A percentile compares a stretch with the other conserved stretches of the same genome.
These are phyloP conservation scores for Myrmophylax atrothorax DNA, from an alignment of 2,113 vertebrate genomes.

Conservation along the genomic window DNA sequence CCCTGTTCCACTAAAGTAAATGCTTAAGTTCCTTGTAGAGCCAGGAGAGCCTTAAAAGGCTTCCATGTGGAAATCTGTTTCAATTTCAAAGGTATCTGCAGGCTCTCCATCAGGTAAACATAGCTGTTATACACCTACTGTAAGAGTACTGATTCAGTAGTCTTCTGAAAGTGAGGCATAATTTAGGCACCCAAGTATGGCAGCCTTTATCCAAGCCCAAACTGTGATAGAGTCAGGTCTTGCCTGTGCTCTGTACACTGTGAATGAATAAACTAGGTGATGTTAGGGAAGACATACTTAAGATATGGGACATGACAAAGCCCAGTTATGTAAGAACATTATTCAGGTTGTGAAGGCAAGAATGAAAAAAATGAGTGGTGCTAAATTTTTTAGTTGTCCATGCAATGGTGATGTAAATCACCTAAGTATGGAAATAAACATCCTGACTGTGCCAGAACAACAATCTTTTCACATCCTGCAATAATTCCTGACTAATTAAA, in stretches of 20 bases:
- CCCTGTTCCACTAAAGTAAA: accelerated
- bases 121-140: not conserved
- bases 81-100: not conserved
- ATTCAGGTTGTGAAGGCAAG: not conserved
- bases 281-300: not conserved
- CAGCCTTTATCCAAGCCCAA: not conserved
- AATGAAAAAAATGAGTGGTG: not conserved
- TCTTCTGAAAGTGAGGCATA: not conserved
- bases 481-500: not conserved
- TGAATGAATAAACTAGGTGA: not conserved
- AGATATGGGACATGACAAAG: not conserved
- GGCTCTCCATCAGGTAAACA: not conserved
- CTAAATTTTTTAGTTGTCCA: not conserved
- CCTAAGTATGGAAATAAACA: not conserved
- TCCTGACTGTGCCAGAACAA: not conserved
- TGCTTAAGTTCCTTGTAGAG: not conserved
- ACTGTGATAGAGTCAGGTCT: not conserved
- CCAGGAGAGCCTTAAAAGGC: not conserved
- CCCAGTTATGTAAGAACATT: not conserved
- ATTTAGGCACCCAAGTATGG: not conserved
- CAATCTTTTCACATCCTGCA: not conserved
- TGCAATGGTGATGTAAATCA: not conserved
- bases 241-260: not conserved
- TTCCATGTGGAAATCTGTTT: not conserved
- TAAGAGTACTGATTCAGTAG: not conserved